These are phyloP conservation scores for Pelobates fuscus DNA, from an alignment of 2,113 vertebrate species.

Conservation along the genomic window DNA sequence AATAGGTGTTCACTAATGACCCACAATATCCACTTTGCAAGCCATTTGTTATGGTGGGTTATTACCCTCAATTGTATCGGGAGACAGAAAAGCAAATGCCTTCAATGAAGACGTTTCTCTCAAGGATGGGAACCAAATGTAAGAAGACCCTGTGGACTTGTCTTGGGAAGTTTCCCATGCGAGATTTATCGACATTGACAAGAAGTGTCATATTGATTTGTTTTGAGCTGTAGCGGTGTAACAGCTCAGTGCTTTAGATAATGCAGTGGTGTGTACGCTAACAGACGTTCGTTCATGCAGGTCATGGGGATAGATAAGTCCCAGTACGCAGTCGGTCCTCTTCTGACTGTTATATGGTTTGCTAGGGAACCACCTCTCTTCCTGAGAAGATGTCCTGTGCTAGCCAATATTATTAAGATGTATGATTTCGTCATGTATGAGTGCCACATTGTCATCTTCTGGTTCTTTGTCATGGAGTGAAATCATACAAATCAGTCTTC, in stretches of 20 bases:
- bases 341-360: background rate
- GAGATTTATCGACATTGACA: constrained; percentile 12
- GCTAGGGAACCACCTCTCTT: too few relatives aligned
- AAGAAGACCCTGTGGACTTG: constrained; percentile 21
- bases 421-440: too few relatives aligned
- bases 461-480: too few relatives aligned
- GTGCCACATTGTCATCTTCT: too few relatives aligned
- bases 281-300: background rate
- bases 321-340: background rate
- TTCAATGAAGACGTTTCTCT: constrained; percentile 12
- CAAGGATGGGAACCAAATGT: constrained; percentile 32
- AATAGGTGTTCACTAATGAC: constrained; percentile 41
- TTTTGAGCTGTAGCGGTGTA: background rate
- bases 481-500: too few relatives aligned
- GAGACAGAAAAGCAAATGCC: constrained; percentile 24
- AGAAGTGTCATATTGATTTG: constrained; percentile 35
- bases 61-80: constrained; percentile 39
- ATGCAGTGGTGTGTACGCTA: background rate
- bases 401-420: too few relatives aligned
- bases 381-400: too few relatives aligned
- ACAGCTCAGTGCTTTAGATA: background rate
- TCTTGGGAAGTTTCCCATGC: constrained; percentile 26
- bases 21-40: constrained; percentile 48
- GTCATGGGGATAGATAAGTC: background rate
- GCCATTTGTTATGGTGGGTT: constrained; percentile 41